These are phyloP conservation scores for Anticlea derivata DNA, from an alignment of 2,888 invertebrate genomes.

Conservation along the genomic window DNA sequence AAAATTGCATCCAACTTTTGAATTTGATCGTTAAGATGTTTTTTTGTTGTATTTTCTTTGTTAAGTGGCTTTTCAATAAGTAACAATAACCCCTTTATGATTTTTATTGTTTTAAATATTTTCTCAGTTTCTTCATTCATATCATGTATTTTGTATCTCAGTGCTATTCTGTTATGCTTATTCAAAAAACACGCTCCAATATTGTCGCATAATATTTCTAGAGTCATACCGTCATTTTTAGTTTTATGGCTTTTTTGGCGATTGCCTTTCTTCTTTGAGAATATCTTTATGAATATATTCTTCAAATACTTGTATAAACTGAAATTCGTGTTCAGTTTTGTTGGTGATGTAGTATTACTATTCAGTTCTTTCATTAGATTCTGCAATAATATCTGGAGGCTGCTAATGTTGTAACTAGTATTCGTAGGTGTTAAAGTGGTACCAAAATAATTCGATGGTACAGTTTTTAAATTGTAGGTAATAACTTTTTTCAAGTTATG, in stretches of 20 bases:
- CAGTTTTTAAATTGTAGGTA: slow-evolving; percentile 27
- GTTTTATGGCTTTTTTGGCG: slow-evolving; percentile 30
- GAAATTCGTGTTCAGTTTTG: slow-evolving; percentile 39
- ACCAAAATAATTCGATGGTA: neutral
- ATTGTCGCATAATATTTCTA: slow-evolving; percentile 55
- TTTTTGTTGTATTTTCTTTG: slow-evolving; percentile 20
- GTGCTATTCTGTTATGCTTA: slow-evolving; percentile 39
- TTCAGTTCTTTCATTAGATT: slow-evolving; percentile 35
- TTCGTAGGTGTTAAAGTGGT: neutral
- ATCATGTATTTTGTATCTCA: slow-evolving; percentile 53
- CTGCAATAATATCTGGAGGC: slow-evolving; percentile 29
- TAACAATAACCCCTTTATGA: slow-evolving; percentile 59
- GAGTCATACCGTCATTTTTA: slow-evolving; percentile 46
- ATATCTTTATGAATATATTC: slow-evolving; percentile 56
- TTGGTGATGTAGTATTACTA: slow-evolving; percentile 32
- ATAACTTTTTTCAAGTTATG: slow-evolving; percentile 40
- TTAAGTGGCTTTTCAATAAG: slow-evolving; percentile 42
- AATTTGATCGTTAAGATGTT: slow-evolving; percentile 41
- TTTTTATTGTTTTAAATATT: slow-evolving; percentile 57
- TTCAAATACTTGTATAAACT: slow-evolving; percentile 54
- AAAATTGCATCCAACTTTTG: slow-evolving; percentile 54
- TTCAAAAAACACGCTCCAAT: slow-evolving; percentile 52
- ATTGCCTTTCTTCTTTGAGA: slow-evolving; percentile 36
- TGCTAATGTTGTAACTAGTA: slow-evolving; percentile 3
- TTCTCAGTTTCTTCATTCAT: slow-evolving; percentile 54